Conservation (phyloP, 2,797 vertebrate species). For the Apogon talboti region DNA sequence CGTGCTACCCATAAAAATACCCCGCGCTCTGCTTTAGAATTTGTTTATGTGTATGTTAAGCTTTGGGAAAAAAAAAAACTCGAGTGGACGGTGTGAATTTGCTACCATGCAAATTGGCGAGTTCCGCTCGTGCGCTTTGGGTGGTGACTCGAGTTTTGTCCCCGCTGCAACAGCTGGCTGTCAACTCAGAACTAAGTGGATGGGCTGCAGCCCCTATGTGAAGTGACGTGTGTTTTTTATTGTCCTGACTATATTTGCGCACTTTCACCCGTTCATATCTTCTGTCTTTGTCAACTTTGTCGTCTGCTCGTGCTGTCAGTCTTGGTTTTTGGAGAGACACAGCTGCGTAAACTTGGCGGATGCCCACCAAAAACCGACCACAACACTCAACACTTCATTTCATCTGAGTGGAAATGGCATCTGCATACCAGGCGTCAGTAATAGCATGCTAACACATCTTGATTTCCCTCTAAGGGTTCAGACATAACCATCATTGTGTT, state of each 20-base stretch:
- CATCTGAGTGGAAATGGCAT: slow-evolving; percentile 22
- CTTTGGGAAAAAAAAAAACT: neutral
- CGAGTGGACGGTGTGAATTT: neutral
- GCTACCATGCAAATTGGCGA: neutral
- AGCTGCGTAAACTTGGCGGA: slow-evolving; percentile 48
- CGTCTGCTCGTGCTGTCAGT: no score
- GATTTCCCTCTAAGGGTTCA: neutral
- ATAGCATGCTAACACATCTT: slow-evolving; percentile 3
- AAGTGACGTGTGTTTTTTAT: slow-evolving; percentile 18
- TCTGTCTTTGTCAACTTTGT: neutral
- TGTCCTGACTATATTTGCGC: neutral
- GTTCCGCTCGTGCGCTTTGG: slow-evolving; percentile 18
- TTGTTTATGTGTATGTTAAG: slow-evolving; percentile 1
- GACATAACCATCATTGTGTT: neutral
- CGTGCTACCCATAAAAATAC: slow-evolving; percentile 5
- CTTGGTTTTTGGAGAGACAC: neutral
- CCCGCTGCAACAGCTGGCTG: slow-evolving; percentile 71
- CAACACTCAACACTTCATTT: slow-evolving; percentile 1
- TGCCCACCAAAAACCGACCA: slow-evolving; percentile 14
- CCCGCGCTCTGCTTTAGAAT: neutral
- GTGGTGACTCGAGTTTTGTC: slow-evolving; percentile 47
- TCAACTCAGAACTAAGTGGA: slow-evolving; percentile 55
- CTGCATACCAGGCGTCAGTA: neutral
- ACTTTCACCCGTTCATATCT: neutral
- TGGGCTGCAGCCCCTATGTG: slow-evolving; percentile 3